phyloP scores from a whole-genome alignment of 2,797 vertebrate genomes.

The Intellagama lesueurii region DNA sequence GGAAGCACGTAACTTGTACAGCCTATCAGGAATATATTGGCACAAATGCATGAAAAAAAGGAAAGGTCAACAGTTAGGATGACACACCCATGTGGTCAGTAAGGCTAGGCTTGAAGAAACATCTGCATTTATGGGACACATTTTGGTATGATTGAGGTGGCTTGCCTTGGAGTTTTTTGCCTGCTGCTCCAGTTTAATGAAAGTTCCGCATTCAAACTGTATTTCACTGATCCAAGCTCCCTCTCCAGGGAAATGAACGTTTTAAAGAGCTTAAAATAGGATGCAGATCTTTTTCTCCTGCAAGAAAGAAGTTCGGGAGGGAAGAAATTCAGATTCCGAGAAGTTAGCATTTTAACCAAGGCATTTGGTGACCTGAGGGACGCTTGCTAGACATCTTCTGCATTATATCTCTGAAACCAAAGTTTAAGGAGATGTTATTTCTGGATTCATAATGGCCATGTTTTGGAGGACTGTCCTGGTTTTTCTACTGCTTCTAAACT shows the following conservation, averaged over 20 bases:
- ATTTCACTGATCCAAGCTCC: slow-evolving; percentile 59
- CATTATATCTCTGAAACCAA: slow-evolving; percentile 15
- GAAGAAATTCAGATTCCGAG: neutral
- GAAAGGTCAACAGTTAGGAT: neutral
- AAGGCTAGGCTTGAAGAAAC: neutral
- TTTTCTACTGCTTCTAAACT: neutral
- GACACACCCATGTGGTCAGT: neutral
- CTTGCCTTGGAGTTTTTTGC: neutral
- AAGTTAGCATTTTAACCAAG: slow-evolving; percentile 52
- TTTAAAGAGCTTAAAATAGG: slow-evolving; percentile 69
- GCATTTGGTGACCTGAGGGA: slow-evolving; percentile 54
- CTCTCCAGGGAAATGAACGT: slow-evolving; percentile 62
- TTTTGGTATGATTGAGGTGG: neutral
- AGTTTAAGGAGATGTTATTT: neutral
- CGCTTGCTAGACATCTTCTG: slow-evolving; percentile 46
- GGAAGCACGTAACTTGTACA: neutral
- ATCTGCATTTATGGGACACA: neutral
- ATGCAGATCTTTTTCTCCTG: slow-evolving; percentile 47
- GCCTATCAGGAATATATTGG: neutral
- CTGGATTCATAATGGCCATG: neutral
- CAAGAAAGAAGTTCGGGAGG: slow-evolving; percentile 11
- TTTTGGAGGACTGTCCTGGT: neutral
- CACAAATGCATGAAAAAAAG: no score
- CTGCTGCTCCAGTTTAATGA: neutral
- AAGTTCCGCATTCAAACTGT: slow-evolving; percentile 16